Evolutionary conservation across 1,140 invertebrate genomes (phyloP), one percentile per base, ranked within the genome.

Genomic region (Neodiprion fabricii): DNA sequence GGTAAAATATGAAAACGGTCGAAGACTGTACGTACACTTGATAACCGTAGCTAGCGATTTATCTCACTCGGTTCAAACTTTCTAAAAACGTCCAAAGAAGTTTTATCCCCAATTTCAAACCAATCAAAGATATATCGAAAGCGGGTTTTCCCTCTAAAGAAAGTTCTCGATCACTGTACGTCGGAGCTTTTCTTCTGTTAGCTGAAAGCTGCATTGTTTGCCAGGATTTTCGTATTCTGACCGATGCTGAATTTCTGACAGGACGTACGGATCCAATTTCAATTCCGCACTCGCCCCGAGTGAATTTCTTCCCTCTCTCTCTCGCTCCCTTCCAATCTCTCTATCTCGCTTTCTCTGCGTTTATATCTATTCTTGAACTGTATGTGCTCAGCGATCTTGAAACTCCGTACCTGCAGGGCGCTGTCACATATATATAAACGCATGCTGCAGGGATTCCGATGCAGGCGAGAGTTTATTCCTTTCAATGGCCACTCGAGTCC

Each of bases 401-500:
- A 40, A 40, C 2, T 61, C n/a, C 53, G 53, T 61, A 61, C 53
- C 11, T 17, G 8, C n/a, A 12, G 53, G n/a, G 53, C 9, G 11
- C 11, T 9, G 53, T 14, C n/a, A 17, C 53, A 61, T 61, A 17
- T 61, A 17, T 17, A 61, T 12, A 12, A 17, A 17, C 53, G 4
- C n/a, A 61, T 61, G 11, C n/a, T 61, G 53, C 53, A 61, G 53
- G 5, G 53, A 61, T 14, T 61, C 53, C 53, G 53, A 17, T 61
- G 53, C 53, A 61, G n/a, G n/a, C 53, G 5, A 12, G 53, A 12
- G 53, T 14, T 17, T 61, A 14, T 17, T 14, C 53, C 11, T 61
- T 61, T 61, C 53, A 61, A 61, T 61, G 53, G 53, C n/a, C n/a
- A 61, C 53, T 61, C n/a, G 53, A 61, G 53, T 61, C 53, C 53